Base-by-base conservation (phyloP, 2,113 vertebrate species). In the Elaphurus davidianus region DNA sequence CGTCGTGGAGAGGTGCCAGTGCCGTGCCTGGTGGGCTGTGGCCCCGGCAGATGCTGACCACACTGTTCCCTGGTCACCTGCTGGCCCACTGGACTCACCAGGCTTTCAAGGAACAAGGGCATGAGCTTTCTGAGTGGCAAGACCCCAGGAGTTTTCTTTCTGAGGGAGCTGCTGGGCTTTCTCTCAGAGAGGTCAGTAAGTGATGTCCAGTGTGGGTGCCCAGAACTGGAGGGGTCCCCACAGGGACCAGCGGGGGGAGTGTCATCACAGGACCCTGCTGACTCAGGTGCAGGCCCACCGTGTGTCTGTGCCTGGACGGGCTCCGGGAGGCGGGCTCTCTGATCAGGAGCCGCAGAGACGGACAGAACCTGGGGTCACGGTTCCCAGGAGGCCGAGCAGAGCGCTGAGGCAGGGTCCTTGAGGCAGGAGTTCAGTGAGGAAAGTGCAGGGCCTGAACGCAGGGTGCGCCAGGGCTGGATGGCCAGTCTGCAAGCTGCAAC, bases 31-130 rank as follows among this genome's bases (percentile, higher is more conserved):
- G 9, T 17, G 12, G 19, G 17, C 10, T 28, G 50, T 25, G 19
- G 47, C 21, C 19, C 52, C 1, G 6, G 11, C 3, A 6, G 25
- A 88, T 23, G 43, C 2, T 67, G 17, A 47, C 1, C 1, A 4
- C 11, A 10, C 54, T 43, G 25, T 15, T 64, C 23, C 13, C 33
- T n/a, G 23, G 8, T 30, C 33, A 55, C 54, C 23, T 55, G 12
- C 25, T 36, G 11, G 82, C 23, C 15, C 23, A 10, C 1, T 8
- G 60, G 50, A 62, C 59, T 7, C 55, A 10, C 36, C 9, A 15
- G 52, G 54, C 17, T 64, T 76, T 45, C 60, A 81, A 85, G 59
- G 50, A 94, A 82, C 64, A 90, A 50, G 8, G 28, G 6, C 50
- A 8, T 76, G 64, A 50, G 40, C 88, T 84, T 74, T 64, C 1